A percentile compares a stretch with the other conserved stretches of the same genome.
Evolutionary conservation across 2,113 vertebrate species (phyloP).

Genomic region (Lagopus leucura): DNA sequence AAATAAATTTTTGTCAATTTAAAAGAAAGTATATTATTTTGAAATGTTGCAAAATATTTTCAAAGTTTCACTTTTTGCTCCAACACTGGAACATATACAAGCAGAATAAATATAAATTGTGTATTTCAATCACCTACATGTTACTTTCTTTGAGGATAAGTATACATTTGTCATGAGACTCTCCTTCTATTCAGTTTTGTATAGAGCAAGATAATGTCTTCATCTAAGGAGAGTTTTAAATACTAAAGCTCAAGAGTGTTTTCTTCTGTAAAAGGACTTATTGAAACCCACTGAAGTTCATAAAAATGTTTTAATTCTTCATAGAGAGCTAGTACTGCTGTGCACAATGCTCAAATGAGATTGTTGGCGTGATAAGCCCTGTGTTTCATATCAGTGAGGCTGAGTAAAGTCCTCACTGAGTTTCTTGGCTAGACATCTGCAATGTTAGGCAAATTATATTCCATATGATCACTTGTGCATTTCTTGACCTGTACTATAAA

Average conservation of each 20-base stretch:
- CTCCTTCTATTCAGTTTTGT: no score
- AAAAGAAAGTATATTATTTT: background rate
- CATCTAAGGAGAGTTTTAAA: background rate
- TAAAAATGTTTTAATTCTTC: background rate
- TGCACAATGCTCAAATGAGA: background rate
- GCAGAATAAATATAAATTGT: rapidly evolving
- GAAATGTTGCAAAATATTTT: background rate
- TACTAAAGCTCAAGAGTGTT: rapidly evolving
- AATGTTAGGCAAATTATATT: background rate
- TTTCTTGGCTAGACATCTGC: background rate
- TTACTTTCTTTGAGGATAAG: background rate
- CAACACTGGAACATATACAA: background rate
- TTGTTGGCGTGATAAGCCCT: background rate
- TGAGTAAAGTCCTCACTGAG: background rate
- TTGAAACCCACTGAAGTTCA: background rate
- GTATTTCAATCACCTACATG: background rate
- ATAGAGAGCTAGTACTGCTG: background rate
- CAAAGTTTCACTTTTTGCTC: background rate
- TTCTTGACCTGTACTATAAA: background rate
- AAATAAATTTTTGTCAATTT: background rate
- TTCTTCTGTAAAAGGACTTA: background rate
- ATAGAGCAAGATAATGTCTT: background rate
- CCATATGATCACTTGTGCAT: background rate
- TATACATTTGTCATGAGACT: background rate
- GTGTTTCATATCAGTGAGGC: background rate